Evolutionary conservation across 2,888 invertebrate species (phyloP).

Genomic region (Lepidonotus clava): DNA sequence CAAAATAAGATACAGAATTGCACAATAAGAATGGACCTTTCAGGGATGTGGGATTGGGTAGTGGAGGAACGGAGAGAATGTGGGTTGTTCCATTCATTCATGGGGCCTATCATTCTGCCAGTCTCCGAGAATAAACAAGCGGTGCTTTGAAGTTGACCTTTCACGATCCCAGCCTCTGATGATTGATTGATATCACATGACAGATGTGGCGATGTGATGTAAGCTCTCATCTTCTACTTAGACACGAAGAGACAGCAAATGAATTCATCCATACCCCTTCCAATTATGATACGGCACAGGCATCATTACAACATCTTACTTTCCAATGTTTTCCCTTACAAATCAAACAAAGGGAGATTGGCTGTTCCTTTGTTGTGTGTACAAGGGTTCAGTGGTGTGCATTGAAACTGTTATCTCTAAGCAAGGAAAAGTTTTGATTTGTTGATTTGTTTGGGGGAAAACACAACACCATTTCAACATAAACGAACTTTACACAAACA

Average conservation of each 20-base stretch:
- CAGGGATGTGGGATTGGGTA: too few relatives aligned
- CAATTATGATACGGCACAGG: not conserved
- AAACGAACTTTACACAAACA: too few relatives aligned
- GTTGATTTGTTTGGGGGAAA: too few relatives aligned
- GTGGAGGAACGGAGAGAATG: too few relatives aligned
- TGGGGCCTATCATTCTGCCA: conserved; percentile 24
- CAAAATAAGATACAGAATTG: too few relatives aligned
- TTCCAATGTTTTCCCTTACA: not conserved
- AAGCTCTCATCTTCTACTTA: conserved; percentile 25
- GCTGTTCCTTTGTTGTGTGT: not conserved
- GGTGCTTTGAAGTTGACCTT: conserved; percentile 22
- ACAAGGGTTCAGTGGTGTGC: not conserved
- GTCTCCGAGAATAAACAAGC: conserved; percentile 18
- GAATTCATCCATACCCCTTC: not conserved
- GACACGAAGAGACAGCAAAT: not conserved
- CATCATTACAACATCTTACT: not conserved
- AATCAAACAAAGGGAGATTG: not conserved
- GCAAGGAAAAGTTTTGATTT: too few relatives aligned
- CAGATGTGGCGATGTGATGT: not conserved
- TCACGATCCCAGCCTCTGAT: not conserved
- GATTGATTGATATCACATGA: conserved; percentile 43
- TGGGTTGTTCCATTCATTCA: too few relatives aligned
- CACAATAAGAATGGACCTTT: too few relatives aligned
- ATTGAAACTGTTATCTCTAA: not conserved
- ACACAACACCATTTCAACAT: too few relatives aligned